Percentiles rank a stretch among this genome's conserved stretches.
Conservation (phyloP, 1,140 invertebrate species). For the Drosophila elegans region DNA sequence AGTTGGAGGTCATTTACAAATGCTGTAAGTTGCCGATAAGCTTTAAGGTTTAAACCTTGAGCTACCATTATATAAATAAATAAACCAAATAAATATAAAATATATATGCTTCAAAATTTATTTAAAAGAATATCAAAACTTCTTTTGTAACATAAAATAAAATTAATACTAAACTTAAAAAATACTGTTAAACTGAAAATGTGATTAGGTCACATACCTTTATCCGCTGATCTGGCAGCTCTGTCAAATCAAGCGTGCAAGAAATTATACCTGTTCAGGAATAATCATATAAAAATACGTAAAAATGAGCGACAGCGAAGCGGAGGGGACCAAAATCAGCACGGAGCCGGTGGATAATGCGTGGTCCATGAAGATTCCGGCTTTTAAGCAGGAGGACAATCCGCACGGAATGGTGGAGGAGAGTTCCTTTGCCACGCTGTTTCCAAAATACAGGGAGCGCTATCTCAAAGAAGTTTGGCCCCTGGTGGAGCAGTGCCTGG, state of each 20-base stretch:
- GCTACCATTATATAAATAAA: too few species aligned
- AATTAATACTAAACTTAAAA: constrained; percentile 28
- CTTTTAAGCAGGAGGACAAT: constrained; percentile 96
- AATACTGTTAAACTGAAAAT: not conserved
- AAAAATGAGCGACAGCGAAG: constrained; percentile 73
- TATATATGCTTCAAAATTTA: too few species aligned
- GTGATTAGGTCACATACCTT: not conserved
- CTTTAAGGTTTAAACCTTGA: too few species aligned
- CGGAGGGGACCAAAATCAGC: constrained; percentile 43
- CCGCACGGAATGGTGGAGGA: constrained; percentile 91
- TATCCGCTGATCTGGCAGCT: not conserved
- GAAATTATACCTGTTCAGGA: not conserved
- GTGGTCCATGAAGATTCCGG: constrained; percentile 95
- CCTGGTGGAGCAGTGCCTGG: constrained; percentile 94
- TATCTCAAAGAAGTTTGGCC: constrained; percentile 99
- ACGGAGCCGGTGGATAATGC: constrained; percentile 91
- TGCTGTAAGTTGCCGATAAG: too few species aligned
- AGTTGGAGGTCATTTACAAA: too few species aligned
- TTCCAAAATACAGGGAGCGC: constrained; percentile 95
- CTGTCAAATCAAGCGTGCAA: constrained; percentile 60
- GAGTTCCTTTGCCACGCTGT: constrained; percentile 90
- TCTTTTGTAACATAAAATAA: too few species aligned
- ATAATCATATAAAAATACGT: not conserved
- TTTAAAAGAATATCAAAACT: too few species aligned
- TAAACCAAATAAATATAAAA: too few species aligned